phyloP scores from a whole-genome alignment of 2,113 vertebrate species.

The Sebastes fasciatus region DNA sequence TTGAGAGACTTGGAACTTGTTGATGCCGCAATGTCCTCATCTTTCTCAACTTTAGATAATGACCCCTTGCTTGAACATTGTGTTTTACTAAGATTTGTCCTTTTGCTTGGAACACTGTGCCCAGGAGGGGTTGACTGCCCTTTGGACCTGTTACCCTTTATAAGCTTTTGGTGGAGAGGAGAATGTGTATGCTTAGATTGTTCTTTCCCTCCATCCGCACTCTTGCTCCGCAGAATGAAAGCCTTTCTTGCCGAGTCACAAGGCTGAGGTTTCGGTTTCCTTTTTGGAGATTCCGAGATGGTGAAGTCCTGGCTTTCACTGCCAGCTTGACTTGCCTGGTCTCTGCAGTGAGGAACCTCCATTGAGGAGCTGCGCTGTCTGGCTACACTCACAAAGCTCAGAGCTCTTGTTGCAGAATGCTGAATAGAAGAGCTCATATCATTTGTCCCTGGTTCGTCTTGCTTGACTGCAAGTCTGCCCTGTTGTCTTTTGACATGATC shows the following conservation, averaged over 20 bases:
- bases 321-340: conserved; percentile 80
- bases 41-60: conserved; percentile 81
- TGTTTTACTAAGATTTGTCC: conserved; percentile 83
- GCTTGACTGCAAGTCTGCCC: conserved; percentile 71
- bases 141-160: conserved; percentile 80
- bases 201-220: conserved; percentile 74
- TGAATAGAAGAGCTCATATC: conserved; percentile 75
- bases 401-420: conserved; percentile 84
- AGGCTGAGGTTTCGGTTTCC: conserved; percentile 75
- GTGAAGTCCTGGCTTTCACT: conserved; percentile 59
- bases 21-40: conserved; percentile 49
- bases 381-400: conserved; percentile 81
- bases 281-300: conserved; percentile 77
- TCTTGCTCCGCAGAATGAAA: conserved; percentile 68
- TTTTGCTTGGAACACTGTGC: conserved; percentile 77
- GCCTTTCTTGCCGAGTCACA: conserved; percentile 76
- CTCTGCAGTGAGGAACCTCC: conserved; percentile 81
- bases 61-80: conserved; percentile 83
- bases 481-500: conserved; percentile 86
- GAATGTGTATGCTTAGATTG: conserved; percentile 79
- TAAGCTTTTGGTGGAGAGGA: conserved; percentile 81
- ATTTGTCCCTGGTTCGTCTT: conserved; percentile 39
- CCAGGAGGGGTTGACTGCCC: conserved; percentile 71
- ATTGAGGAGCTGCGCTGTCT: conserved; percentile 77
- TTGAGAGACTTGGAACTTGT: conserved; percentile 71